Evolutionary conservation across 2,113 vertebrate genomes (phyloP).

Genomic region (Thermophis baileyi): DNA sequence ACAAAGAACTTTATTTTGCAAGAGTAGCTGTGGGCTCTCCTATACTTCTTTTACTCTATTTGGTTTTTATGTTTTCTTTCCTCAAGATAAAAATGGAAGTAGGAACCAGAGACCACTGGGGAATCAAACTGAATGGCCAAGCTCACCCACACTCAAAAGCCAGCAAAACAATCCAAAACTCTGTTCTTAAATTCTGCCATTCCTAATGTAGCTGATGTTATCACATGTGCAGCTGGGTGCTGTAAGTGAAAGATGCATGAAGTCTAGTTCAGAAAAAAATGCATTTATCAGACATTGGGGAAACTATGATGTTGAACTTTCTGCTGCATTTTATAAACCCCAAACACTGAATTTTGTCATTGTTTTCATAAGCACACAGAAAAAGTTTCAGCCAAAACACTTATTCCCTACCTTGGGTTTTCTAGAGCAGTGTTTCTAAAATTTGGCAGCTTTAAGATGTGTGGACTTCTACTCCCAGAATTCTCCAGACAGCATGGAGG

Average conservation of each 20-base stretch:
- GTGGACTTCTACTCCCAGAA: background rate
- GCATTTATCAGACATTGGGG: background rate
- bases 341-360: background rate
- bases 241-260: background rate
- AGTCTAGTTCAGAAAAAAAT: background rate
- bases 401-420: background rate
- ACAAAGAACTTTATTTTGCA: background rate
- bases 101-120: background rate
- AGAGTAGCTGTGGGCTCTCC: background rate
- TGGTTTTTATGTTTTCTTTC: background rate
- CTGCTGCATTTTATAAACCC: background rate
- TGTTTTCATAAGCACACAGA: background rate
- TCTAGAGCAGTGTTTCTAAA: background rate
- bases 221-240: background rate
- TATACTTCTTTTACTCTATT: background rate
- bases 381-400: background rate
- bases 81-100: background rate
- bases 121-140: background rate
- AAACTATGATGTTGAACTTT: background rate
- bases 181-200: background rate
- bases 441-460: background rate
- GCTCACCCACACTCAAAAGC: background rate
- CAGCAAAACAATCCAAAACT: background rate
- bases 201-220: background rate
- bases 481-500: background rate